phyloP scores from a whole-genome alignment of 2,113 vertebrate species.

The Heptranchias perlo region DNA sequence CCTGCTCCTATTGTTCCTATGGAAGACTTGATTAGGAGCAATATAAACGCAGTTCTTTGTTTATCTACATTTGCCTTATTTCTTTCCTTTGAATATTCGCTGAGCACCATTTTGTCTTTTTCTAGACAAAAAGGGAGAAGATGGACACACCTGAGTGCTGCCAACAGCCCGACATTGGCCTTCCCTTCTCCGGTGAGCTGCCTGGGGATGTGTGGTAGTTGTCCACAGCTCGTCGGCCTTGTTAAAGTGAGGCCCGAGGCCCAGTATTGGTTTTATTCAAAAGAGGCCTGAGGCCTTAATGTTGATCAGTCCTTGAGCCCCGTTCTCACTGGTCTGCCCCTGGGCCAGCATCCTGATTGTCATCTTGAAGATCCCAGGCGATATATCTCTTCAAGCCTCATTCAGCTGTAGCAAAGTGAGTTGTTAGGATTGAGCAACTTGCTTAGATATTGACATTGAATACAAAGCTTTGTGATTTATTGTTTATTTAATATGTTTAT shows the following conservation, averaged over 20 bases:
- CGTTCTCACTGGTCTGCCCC: not conserved
- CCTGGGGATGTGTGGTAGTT: not conserved
- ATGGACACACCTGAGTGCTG: not conserved
- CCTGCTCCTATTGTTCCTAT: no score
- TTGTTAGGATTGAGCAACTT: not conserved
- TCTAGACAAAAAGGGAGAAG: not conserved
- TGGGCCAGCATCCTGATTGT: not conserved
- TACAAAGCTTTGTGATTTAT: not conserved
- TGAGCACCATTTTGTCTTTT: not conserved
- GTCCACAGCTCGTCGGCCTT: not conserved
- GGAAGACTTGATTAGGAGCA: not conserved
- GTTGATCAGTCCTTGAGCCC: not conserved
- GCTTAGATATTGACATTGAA: not conserved
- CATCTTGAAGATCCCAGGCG: not conserved
- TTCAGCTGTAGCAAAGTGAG: not conserved
- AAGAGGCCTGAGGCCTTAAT: not conserved
- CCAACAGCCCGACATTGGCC: not conserved
- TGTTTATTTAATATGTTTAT: not conserved
- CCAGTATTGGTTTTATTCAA: not conserved
- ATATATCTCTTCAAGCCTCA: not conserved
- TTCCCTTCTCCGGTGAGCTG: not conserved
- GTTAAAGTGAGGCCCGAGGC: not conserved
- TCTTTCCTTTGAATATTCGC: not conserved
- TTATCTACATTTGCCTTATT: not conserved
- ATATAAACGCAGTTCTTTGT: not conserved